Evolutionary conservation across 2,888 invertebrate species (phyloP).

Genomic region (Rugalucina vietnamica): DNA sequence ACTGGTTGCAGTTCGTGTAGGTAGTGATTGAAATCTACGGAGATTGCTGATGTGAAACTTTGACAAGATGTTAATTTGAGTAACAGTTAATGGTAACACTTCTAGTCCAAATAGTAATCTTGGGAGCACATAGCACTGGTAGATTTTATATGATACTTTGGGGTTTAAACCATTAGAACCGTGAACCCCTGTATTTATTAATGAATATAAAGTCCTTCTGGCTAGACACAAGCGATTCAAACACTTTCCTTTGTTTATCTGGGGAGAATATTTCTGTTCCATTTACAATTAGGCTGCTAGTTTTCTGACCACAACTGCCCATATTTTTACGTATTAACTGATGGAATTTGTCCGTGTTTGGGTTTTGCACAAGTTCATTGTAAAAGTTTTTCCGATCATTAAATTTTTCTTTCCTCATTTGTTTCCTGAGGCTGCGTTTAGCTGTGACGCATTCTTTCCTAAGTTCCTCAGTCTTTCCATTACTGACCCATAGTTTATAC

Average conservation of each 20-base stretch:
- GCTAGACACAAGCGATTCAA: background rate
- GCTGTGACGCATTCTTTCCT: background rate
- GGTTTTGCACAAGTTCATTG: background rate
- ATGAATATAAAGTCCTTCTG: background rate
- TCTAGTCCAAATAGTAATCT: constrained; percentile 8
- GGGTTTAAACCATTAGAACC: constrained; percentile 16
- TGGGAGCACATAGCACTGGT: constrained; percentile 12
- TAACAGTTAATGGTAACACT: background rate
- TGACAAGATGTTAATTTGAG: background rate
- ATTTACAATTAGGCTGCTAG: background rate
- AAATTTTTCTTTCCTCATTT: background rate
- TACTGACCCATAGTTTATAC: background rate
- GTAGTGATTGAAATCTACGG: background rate
- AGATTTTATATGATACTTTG: background rate
- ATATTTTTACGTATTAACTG: background rate
- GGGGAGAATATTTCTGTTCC: background rate
- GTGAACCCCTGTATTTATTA: constrained; percentile 8
- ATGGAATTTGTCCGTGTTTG: background rate
- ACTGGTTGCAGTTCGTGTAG: background rate
- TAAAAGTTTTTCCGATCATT: background rate
- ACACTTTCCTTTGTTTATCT: background rate
- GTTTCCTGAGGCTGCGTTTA: background rate
- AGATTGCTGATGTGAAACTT: background rate
- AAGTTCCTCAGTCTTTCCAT: background rate
- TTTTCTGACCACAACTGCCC: background rate